A percentile compares a stretch with the other conserved stretches of the same genome.
phyloP scores from a whole-genome alignment of 2,113 vertebrate species.

The Enhydra lutris region DNA sequence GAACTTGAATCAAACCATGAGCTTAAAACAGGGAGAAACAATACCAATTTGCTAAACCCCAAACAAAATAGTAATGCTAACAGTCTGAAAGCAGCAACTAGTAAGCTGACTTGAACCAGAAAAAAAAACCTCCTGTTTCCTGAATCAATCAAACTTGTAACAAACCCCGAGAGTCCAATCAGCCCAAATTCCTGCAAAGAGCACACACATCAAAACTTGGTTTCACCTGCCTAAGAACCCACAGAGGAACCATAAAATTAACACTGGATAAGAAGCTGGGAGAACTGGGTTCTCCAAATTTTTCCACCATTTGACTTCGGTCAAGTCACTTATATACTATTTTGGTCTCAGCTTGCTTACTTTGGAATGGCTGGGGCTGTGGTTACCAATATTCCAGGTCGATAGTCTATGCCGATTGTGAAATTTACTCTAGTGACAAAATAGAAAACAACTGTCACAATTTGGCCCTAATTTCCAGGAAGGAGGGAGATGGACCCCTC shows the following conservation, averaged over 20 bases:
- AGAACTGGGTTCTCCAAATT: not conserved
- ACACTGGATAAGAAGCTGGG: not conserved
- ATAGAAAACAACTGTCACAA: slow-evolving; percentile 13
- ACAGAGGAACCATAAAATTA: not conserved
- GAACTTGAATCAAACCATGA: slow-evolving; percentile 43
- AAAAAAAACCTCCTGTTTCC: not conserved
- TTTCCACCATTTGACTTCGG: slow-evolving; percentile 4
- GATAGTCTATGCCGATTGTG: not conserved
- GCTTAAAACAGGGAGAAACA: not conserved
- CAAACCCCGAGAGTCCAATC: not conserved
- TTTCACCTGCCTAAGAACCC: slow-evolving; percentile 7
- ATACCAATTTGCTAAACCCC: slow-evolving; percentile 40
- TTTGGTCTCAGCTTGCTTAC: not conserved
- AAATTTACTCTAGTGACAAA: slow-evolving; percentile 30
- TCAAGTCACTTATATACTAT: slow-evolving; percentile 30
- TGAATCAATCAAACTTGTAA: slow-evolving; percentile 22
- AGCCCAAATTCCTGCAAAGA: slow-evolving; percentile 9
- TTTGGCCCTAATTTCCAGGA: slow-evolving; percentile 6
- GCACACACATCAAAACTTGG: not conserved
- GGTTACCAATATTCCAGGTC: not conserved
- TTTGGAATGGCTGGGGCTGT: not conserved
- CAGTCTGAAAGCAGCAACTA: slow-evolving; percentile 34
- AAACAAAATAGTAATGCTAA: slow-evolving; percentile 53
- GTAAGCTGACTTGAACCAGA: slow-evolving; percentile 35
- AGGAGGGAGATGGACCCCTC: not conserved